These are phyloP conservation scores for Tridacna gigas DNA, from an alignment of 2,888 invertebrate species.

Conservation along the genomic window DNA sequence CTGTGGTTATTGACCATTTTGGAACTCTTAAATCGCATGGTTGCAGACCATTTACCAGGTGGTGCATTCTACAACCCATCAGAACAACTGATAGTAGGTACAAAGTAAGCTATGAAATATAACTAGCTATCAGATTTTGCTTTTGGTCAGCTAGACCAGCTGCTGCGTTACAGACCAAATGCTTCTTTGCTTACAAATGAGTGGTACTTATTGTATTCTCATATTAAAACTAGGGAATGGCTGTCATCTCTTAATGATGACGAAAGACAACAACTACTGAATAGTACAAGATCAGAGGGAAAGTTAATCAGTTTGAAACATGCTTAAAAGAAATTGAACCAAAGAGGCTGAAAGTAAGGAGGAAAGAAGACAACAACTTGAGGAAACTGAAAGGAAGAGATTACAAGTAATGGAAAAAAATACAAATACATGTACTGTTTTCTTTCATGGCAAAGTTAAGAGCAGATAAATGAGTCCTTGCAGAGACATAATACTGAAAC, in stretches of 20 bases:
- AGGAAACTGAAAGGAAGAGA: constrained; percentile 46
- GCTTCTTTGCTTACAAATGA: constrained; percentile 53
- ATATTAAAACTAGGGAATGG: constrained; percentile 62
- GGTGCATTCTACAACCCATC: constrained; percentile 43
- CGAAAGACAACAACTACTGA: constrained; percentile 39
- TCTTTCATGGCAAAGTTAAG: constrained; percentile 58
- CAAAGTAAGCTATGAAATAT: too few relatives aligned
- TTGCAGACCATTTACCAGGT: constrained; percentile 53
- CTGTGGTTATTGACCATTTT: constrained; percentile 36
- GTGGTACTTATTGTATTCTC: constrained; percentile 45
- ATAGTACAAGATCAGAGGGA: constrained; percentile 47
- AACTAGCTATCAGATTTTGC: too few relatives aligned
- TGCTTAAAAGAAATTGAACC: constrained; percentile 49
- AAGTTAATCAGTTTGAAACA: constrained; percentile 37
- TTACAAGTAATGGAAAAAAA: constrained; percentile 45
- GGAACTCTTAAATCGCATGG: constrained; percentile 51
- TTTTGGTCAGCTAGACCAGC: constrained; percentile 57
- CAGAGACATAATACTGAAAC: constrained; percentile 22
- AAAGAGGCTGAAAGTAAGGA: constrained; percentile 43
- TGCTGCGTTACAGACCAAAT: constrained; percentile 51
- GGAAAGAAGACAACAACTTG: constrained; percentile 29
- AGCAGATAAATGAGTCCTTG: constrained; percentile 52
- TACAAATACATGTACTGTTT: constrained; percentile 58
- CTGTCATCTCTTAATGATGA: constrained; percentile 26
- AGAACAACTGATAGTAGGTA: constrained; percentile 26